Evolutionary conservation across 2,113 vertebrate genomes (phyloP), one percentile per base, ranked within the genome.

Genomic region (Seriola rivoliana): DNA sequence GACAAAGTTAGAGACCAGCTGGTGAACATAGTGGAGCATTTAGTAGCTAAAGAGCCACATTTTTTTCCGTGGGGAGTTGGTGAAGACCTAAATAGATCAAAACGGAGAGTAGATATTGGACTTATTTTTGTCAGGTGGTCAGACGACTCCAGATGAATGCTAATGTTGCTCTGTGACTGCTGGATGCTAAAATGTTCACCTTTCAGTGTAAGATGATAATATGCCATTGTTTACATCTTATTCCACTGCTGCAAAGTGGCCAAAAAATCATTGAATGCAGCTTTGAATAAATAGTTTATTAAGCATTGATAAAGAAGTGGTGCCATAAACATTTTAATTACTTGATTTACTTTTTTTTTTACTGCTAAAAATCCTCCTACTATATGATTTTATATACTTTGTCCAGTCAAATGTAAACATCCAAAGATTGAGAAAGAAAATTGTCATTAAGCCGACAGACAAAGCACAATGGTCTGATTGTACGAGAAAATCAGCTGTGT

Each of bases 401-500:
- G 71, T 25, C 44, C 6, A 36, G 11, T 52, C 19, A 23, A 63
- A 75, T 71, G 40, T 34, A 42, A 73, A 54, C 52, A 38, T n/a
- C 0, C 29, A n/a, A 50, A n/a, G 25, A 25, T 29, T 23, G 4
- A 17, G 29, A 10, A 36, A n/a, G 5, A 66, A 8, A 46, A 4
- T 29, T 23, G 9, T 38, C 1, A 36, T 21, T 14, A 10, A 66
- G 23, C 16, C 55, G 25, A 40, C 14, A 48, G 19, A 59, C 8
- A 10, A 54, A 66, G 69, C 29, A 52, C 21, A 25, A 72, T 38
- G 13, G 6, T n/a, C n/a, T 4, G n/a, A 34, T 12, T 38, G 14
- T 21, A 10, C 13, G 38, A 54, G 59, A 57, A 63, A 58, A 57
- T 68, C 58, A n/a, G 48, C 46, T 70, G 32, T 73, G 32, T 46